A percentile compares a stretch with the other conserved stretches of the same genome.
Conservation (phyloP, 64 coral and sea anemone genomes). For the Orbicella faveolata region DNA sequence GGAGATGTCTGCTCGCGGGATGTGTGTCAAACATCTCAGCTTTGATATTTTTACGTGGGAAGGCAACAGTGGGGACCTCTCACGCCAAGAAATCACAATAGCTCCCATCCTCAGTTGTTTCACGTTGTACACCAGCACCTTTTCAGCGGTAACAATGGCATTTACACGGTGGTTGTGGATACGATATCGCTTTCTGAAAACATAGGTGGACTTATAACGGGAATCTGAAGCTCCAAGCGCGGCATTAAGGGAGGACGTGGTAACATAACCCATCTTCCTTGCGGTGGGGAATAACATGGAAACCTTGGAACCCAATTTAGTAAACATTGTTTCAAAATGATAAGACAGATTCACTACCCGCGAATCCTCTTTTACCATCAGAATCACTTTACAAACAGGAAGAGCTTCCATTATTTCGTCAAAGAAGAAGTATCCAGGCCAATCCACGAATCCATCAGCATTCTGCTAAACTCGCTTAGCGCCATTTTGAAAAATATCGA, state of each 20-base stretch:
- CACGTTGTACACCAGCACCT: constrained; percentile 14
- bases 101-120: constrained; percentile 16
- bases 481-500: background rate
- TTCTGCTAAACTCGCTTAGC: background rate
- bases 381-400: constrained; percentile 41
- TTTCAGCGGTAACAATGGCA: background rate
- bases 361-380: constrained; percentile 26
- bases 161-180: constrained; percentile 30
- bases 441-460: constrained; percentile 16
- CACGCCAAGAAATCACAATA: constrained; percentile 9
- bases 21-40: background rate
- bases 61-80: background rate
- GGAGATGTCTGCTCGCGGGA: too few relatives aligned
- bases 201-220: too few relatives aligned
- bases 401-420: constrained; percentile 37
- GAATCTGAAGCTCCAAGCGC: too few relatives aligned
- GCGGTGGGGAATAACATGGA: too few relatives aligned
- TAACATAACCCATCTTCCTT: too few relatives aligned
- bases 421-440: constrained; percentile 19
- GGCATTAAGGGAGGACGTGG: too few relatives aligned
- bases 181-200: background rate
- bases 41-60: constrained; percentile 26
- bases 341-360: constrained; percentile 3
- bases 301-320: too few relatives aligned
- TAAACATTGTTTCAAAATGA: too few relatives aligned